phyloP scores from a whole-genome alignment of 2,888 invertebrate species.

The Cartodere bifasciata region DNA sequence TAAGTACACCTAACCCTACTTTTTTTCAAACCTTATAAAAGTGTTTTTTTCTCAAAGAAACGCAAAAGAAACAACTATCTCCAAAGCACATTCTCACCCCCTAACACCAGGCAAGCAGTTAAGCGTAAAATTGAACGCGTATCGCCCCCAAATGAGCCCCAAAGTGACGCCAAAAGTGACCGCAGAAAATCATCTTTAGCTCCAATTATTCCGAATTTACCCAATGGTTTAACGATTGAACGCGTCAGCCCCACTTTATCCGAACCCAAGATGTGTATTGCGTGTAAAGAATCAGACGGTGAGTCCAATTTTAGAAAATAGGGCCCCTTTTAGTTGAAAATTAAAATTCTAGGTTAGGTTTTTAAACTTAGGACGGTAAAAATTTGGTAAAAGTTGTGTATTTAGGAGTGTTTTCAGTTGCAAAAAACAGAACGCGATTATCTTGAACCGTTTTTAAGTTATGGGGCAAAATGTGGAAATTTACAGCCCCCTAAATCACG shows the following conservation, averaged over 20 bases:
- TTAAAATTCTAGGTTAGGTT: too few relatives aligned
- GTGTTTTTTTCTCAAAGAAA: conserved; percentile 30
- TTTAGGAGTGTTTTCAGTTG: too few relatives aligned
- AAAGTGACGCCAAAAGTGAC: conserved; percentile 10
- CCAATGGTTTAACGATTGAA: conserved; percentile 41
- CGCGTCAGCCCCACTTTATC: conserved; percentile 29
- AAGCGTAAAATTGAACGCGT: conserved; percentile 28
- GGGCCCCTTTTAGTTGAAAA: conserved; percentile 1
- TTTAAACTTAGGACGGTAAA: too few relatives aligned
- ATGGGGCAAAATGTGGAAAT: too few relatives aligned
- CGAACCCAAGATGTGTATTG: conserved; percentile 33
- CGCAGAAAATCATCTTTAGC: conserved; percentile 18
- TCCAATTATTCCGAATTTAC: conserved; percentile 37
- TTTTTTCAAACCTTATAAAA: not conserved
- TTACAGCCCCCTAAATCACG: too few relatives aligned
- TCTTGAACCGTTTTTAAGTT: too few relatives aligned
- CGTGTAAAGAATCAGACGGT: conserved; percentile 38
- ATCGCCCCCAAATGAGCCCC: conserved; percentile 17
- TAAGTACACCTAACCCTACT: not conserved
- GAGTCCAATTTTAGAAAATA: conserved; percentile 11
- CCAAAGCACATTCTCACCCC: conserved; percentile 36
- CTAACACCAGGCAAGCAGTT: conserved; percentile 37
- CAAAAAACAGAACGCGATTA: too few relatives aligned
- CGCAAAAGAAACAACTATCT: conserved; percentile 37
- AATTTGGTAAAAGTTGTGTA: too few relatives aligned